Conservation (phyloP, 2,113 vertebrate genomes). For the Rhizomys pruinosus region DNA sequence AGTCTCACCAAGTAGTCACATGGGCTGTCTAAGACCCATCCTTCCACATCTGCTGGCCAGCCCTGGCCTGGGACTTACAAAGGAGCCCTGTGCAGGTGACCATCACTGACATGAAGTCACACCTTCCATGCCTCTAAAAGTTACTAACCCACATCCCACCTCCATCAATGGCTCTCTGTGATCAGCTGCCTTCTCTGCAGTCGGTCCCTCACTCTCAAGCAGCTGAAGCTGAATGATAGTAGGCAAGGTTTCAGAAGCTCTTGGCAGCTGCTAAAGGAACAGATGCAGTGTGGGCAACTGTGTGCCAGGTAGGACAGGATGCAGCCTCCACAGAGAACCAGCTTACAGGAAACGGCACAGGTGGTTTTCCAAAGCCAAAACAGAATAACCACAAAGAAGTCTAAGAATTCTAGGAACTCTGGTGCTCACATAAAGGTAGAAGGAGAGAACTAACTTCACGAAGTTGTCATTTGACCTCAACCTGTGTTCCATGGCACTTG, state of each 20-base stretch:
- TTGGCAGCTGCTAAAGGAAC: neutral
- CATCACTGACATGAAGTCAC: neutral
- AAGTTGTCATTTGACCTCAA: neutral
- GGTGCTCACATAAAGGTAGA: neutral
- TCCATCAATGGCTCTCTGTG: neutral
- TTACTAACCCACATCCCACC: neutral
- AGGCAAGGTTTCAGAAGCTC: neutral
- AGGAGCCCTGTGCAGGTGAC: neutral
- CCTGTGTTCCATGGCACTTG: too few species aligned
- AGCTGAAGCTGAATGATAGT: neutral
- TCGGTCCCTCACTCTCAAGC: neutral
- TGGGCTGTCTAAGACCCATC: neutral
- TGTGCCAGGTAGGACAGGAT: neutral
- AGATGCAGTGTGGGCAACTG: neutral
- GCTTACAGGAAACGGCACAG: neutral
- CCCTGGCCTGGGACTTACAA: too few species aligned
- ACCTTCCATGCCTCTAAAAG: neutral
- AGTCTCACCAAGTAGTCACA: neutral
- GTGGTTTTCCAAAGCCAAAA: constrained; percentile 43
- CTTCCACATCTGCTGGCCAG: neutral
- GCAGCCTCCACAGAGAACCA: neutral
- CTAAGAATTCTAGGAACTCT: neutral
- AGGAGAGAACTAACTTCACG: neutral
- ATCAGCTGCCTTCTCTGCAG: neutral
- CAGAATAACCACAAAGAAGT: neutral